Conservation (phyloP, 2,888 invertebrate genomes). For the Catonia carolina region DNA sequence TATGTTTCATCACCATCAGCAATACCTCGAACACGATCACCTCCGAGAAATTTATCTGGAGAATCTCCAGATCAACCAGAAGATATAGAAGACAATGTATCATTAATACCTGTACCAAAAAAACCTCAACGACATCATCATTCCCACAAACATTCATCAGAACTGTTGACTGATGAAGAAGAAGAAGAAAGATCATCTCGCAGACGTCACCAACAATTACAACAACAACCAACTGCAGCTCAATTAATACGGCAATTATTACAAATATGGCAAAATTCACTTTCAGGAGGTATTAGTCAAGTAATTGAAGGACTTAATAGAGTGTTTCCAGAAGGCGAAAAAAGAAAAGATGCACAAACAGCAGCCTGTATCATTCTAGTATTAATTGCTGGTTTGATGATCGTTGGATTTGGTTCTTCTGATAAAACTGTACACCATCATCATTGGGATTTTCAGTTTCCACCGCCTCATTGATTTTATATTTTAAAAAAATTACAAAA, state of each 20-base stretch:
- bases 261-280: slow-evolving; percentile 38
- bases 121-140: slow-evolving; percentile 9
- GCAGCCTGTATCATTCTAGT: slow-evolving; percentile 72
- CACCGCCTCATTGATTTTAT: slow-evolving; percentile 47
- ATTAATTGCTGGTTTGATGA: slow-evolving; percentile 66
- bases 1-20: slow-evolving; percentile 14
- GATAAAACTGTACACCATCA: slow-evolving; percentile 66
- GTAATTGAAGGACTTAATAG: slow-evolving; percentile 48
- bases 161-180: slow-evolving; percentile 30
- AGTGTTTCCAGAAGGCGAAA: slow-evolving; percentile 46
- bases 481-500: too few relatives aligned
- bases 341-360: slow-evolving; percentile 64
- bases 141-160: slow-evolving; percentile 31
- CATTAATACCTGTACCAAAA: slow-evolving; percentile 11
- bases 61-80: background rate
- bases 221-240: slow-evolving; percentile 49
- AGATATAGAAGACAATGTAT: slow-evolving; percentile 18
- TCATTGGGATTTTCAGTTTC: slow-evolving; percentile 85
- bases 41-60: background rate
- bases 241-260: slow-evolving; percentile 57
- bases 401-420: slow-evolving; percentile 63
- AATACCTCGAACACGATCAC: slow-evolving; percentile 12
- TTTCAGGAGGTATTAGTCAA: slow-evolving; percentile 56
- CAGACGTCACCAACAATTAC: slow-evolving; percentile 3
- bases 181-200: slow-evolving; percentile 28